Evolutionary conservation across 2,797 vertebrate genomes (phyloP).

Genomic region (Pseudopleuronectes americanus): DNA sequence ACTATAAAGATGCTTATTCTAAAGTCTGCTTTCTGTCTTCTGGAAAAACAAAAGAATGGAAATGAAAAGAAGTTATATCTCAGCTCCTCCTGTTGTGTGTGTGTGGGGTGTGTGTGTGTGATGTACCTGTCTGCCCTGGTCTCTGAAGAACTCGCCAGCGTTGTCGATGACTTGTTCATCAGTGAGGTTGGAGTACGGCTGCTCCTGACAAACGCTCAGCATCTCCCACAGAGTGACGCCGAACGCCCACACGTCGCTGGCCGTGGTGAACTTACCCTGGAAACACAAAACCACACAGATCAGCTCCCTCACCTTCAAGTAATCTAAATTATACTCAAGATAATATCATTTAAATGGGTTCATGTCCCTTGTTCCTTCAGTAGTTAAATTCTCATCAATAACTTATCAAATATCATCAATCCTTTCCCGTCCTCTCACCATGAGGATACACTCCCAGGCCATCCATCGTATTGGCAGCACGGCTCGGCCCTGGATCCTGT

Average conservation of each 20-base stretch:
- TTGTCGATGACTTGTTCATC: constrained; percentile 97
- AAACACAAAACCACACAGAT: constrained; percentile 9
- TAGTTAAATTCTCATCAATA: too few relatives aligned
- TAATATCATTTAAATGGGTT: not conserved
- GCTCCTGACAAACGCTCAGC: constrained; percentile 93
- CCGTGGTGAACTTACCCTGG: constrained; percentile 94
- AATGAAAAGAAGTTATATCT: too few relatives aligned
- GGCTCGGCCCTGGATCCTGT: constrained; percentile 92
- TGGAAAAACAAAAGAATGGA: too few relatives aligned
- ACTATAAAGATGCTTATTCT: too few relatives aligned
- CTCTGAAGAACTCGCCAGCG: constrained; percentile 93
- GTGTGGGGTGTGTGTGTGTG: constrained; percentile 7
- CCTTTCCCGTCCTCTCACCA: constrained; percentile 81
- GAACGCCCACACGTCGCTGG: constrained; percentile 95
- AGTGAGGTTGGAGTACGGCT: constrained; percentile 92
- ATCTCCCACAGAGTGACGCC: constrained; percentile 97
- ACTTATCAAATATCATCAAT: not conserved
- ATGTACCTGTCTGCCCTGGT: constrained; percentile 91
- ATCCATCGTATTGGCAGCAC: constrained; percentile 97
- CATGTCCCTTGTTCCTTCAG: too few relatives aligned
- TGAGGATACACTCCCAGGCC: constrained; percentile 97
- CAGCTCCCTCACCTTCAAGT: not conserved
- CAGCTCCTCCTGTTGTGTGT: not conserved
- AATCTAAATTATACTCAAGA: not conserved
- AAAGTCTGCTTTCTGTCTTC: too few relatives aligned